Conservation (phyloP, 1,140 invertebrate genomes). For the Drosophila teissieri region DNA sequence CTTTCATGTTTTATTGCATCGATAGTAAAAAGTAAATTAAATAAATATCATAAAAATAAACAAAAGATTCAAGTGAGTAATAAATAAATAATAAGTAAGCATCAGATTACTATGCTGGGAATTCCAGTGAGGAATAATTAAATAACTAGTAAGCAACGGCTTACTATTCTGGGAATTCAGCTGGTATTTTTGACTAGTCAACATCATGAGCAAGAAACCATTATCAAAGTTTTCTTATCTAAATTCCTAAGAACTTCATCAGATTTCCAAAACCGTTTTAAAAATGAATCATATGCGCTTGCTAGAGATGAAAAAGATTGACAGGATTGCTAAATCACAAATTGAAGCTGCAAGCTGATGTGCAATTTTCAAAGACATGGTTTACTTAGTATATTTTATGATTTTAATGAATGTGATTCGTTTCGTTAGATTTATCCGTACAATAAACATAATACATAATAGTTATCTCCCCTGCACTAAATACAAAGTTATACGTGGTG, state of each 20-base stretch:
- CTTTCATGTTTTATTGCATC: too few species aligned
- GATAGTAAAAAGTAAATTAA: too few species aligned
- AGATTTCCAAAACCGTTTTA: too few species aligned
- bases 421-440: constrained; percentile 62
- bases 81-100: background rate
- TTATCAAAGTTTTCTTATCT: background rate
- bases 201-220: background rate
- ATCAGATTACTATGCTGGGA: background rate
- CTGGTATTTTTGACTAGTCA: background rate
- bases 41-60: too few species aligned
- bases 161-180: too few species aligned
- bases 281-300: constrained; percentile 2
- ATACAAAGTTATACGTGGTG: constrained; percentile 61
- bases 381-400: constrained; percentile 33
- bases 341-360: constrained; percentile 18
- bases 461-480: constrained; percentile 52
- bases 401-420: constrained; percentile 74
- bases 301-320: constrained; percentile 37
- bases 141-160: background rate
- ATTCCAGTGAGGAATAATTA: background rate
- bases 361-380: background rate
- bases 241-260: too few species aligned
- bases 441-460: constrained; percentile 76
- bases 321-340: constrained; percentile 2
- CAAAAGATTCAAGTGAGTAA: background rate